phyloP scores from a whole-genome alignment of 2,888 invertebrate genomes.

The Lathronympha strigana region DNA sequence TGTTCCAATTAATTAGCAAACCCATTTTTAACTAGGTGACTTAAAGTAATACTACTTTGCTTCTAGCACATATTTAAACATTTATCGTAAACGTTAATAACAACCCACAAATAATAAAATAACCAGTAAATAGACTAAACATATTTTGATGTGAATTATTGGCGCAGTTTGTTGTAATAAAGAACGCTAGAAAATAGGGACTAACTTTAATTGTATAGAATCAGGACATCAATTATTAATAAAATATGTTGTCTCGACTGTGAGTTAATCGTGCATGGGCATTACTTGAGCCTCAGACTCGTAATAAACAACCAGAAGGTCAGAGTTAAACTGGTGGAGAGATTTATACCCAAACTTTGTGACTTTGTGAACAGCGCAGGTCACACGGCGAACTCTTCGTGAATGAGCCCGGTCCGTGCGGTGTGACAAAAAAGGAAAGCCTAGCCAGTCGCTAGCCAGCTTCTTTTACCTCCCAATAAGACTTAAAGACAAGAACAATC shows the following conservation, averaged over 20 bases:
- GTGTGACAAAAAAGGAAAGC: slow-evolving; percentile 39
- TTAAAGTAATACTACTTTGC: no score
- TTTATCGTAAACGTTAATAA: no score
- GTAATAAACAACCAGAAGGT: not conserved
- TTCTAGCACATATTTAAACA: no score
- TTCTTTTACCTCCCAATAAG: slow-evolving; percentile 9
- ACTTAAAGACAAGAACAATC: slow-evolving; percentile 7
- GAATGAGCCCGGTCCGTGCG: slow-evolving; percentile 48
- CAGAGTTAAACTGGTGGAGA: not conserved
- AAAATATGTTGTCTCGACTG: no score
- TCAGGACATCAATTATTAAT: no score
- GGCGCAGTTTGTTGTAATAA: no score
- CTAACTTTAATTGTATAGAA: no score
- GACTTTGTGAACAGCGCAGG: slow-evolving; percentile 48
- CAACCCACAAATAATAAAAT: no score
- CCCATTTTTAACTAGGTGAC: not conserved
- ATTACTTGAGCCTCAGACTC: not conserved
- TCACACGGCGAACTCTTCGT: slow-evolving; percentile 47
- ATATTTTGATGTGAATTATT: no score
- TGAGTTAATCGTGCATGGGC: no score
- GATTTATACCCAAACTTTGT: slow-evolving; percentile 49
- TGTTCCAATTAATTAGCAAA: not conserved
- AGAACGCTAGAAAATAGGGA: no score
- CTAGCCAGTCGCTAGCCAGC: slow-evolving; percentile 12
- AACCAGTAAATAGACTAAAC: no score